Conservation (phyloP, 2,113 vertebrate species). For the Mirza zaza region DNA sequence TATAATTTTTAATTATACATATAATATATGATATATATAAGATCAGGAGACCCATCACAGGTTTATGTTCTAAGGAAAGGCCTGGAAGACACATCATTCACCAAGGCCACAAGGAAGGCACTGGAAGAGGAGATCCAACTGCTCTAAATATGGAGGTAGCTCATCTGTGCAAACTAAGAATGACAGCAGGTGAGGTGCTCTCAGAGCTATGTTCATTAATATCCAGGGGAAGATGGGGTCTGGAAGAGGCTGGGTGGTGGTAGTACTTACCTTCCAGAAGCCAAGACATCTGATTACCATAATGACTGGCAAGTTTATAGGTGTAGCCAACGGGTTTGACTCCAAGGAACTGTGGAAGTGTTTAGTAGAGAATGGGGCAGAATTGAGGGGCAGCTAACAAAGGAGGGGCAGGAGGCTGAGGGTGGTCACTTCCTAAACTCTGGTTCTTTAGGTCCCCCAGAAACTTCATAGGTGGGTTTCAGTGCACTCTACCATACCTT, state of each 20-base stretch:
- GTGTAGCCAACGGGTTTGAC: background rate
- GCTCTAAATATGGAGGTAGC: too few species aligned
- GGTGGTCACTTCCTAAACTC: background rate
- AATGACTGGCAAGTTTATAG: background rate
- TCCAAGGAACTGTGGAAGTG: background rate
- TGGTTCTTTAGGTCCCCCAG: background rate
- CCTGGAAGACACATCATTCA: background rate
- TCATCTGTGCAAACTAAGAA: background rate
- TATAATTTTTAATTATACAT: too few species aligned
- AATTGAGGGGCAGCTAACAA: background rate
- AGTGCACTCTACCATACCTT: too few species aligned
- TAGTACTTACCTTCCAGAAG: background rate
- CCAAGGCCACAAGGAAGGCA: background rate
- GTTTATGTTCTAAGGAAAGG: background rate
- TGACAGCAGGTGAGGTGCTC: background rate
- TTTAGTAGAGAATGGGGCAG: background rate
- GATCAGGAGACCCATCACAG: background rate
- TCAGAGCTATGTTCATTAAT: background rate
- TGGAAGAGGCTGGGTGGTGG: background rate
- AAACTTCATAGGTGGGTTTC: background rate
- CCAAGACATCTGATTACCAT: too few species aligned
- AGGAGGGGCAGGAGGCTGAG: background rate
- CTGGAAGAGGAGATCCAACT: background rate
- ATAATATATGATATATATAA: background rate
- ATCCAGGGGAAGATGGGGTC: background rate